These are phyloP conservation scores for Drosophila kohkoa DNA, from an alignment of 1,140 invertebrate species.

Conservation along the genomic window DNA sequence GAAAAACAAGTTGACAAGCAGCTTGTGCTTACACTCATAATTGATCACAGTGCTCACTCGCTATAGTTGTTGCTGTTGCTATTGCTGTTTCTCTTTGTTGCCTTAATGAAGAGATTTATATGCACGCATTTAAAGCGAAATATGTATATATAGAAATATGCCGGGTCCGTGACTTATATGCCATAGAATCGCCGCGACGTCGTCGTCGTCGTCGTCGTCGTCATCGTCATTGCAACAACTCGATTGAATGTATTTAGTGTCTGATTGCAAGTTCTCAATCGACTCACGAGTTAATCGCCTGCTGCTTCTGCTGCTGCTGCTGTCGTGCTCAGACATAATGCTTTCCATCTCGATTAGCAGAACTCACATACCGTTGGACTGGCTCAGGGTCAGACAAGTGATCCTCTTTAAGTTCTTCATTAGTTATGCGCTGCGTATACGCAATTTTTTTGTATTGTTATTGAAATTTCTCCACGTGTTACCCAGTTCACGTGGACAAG, in stretches of 20 bases:
- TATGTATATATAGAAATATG: neutral
- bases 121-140: conserved; percentile 43
- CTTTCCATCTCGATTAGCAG: conserved; percentile 35
- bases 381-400: neutral
- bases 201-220: conserved; percentile 8
- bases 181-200: conserved; percentile 28
- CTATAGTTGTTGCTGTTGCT: conserved; percentile 13
- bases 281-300: conserved; percentile 40
- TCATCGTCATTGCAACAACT: conserved; percentile 16
- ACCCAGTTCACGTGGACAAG: conserved; percentile 20
- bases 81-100: conserved; percentile 6
- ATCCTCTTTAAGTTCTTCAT: conserved; percentile 5
- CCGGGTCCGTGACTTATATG: conserved; percentile 33
- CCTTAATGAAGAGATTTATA: conserved; percentile 55
- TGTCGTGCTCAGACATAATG: conserved; percentile 41
- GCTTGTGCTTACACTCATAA: conserved; percentile 15
- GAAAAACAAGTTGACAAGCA: conserved; percentile 33
- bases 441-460: neutral
- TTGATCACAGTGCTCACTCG: neutral
- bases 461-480: conserved; percentile 20
- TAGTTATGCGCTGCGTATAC: conserved; percentile 13
- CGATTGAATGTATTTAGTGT: neutral
- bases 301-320: conserved; percentile 39
- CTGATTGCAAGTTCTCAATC: neutral
- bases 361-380: conserved; percentile 10